Conservation (phyloP, 2,888 invertebrate species). For the Cataglyphis livida region DNA sequence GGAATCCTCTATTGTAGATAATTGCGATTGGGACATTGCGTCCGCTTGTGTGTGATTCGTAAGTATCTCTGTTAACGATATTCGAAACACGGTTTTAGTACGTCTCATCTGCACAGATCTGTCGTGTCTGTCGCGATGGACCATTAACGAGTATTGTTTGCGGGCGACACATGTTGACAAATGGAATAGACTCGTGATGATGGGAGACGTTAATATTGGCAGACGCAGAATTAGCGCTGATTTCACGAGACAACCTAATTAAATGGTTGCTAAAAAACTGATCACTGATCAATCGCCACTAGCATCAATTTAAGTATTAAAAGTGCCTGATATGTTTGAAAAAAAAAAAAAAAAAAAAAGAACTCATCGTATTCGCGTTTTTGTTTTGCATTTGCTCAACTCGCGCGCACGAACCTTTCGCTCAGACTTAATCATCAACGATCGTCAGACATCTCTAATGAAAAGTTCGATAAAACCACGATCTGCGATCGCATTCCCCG, state of each 20-base stretch:
- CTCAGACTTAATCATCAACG: constrained; percentile 21
- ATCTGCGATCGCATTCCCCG: constrained; percentile 22
- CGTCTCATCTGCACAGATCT: constrained; percentile 31
- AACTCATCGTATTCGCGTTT: background rate
- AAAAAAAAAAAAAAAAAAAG: no score
- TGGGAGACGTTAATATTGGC: constrained; percentile 63
- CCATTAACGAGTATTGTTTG: constrained; percentile 64
- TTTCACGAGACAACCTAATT: constrained; percentile 40
- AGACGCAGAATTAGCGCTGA: constrained; percentile 55
- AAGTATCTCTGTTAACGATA: constrained; percentile 36
- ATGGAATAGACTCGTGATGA: constrained; percentile 54
- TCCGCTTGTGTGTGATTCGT: constrained; percentile 7
- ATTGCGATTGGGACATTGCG: constrained; percentile 12
- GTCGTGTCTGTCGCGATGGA: constrained; percentile 48
- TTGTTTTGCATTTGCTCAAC: background rate
- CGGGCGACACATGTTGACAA: constrained; percentile 58
- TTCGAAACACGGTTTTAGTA: constrained; percentile 32
- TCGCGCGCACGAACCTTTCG: background rate
- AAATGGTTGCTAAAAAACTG: constrained; percentile 30
- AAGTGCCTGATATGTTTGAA: background rate
- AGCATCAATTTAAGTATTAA: background rate
- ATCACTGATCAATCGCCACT: background rate
- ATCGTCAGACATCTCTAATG: constrained; percentile 27
- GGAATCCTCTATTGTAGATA: constrained; percentile 4
- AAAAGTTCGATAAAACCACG: constrained; percentile 22